Evolutionary conservation across 2,113 vertebrate genomes (phyloP).

Genomic region (Melanostigma gelatinosum): DNA sequence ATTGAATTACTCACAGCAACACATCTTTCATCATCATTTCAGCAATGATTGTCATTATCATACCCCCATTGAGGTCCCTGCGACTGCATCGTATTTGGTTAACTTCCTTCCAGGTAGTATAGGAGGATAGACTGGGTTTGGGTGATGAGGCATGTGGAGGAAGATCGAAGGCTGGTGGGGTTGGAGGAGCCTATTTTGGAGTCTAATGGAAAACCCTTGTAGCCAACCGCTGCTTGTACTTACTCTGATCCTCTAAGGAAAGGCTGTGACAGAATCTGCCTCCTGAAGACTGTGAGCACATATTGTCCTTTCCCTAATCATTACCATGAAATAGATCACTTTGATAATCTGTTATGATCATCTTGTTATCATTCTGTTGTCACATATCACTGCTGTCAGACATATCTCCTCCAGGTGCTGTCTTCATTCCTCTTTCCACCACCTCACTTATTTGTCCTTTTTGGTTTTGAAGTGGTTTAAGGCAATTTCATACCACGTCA

Average conservation of each 20-base stretch:
- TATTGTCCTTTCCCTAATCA: conserved; percentile 9
- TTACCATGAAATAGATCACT: conserved; percentile 30
- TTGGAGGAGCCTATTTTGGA: conserved; percentile 16
- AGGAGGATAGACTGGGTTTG: neutral
- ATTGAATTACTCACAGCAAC: conserved; percentile 65
- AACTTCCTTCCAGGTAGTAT: conserved; percentile 27
- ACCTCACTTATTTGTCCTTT: conserved; percentile 11
- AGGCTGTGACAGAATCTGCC: conserved; percentile 1
- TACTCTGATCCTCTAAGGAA: neutral
- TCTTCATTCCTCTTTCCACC: conserved; percentile 33
- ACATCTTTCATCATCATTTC: conserved; percentile 71
- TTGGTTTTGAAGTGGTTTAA: conserved; percentile 44
- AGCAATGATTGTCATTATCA: conserved; percentile 78
- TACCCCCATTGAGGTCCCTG: conserved; percentile 43
- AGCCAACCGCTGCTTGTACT: neutral
- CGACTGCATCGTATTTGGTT: conserved; percentile 62
- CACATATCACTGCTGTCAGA: neutral
- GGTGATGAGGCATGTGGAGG: conserved; percentile 3
- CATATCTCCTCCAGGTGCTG: conserved; percentile 33
- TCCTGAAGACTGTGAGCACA: conserved; percentile 5
- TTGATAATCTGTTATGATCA: too few relatives aligned
- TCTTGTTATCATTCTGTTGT: conserved; percentile 6
- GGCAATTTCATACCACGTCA: conserved; percentile 20
- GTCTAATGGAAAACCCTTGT: conserved; percentile 6
- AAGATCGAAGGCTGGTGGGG: neutral